Evolutionary conservation across 2,888 invertebrate species (phyloP).

Genomic region (Caradrina kadenii): DNA sequence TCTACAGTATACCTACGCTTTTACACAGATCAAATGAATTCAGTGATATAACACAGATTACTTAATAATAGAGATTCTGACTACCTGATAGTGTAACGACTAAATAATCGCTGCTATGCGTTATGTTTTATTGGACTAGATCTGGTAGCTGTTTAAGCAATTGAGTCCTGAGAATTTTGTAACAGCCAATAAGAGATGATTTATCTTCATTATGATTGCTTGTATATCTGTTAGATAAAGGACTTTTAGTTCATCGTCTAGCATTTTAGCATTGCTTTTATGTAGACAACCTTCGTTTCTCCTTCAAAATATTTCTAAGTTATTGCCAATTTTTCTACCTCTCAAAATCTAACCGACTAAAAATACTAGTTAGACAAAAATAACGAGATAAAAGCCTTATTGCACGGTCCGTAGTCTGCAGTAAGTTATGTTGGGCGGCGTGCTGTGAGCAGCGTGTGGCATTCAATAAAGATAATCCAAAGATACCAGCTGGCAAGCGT

Average conservation of each 20-base stretch:
- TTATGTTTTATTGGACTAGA: slow-evolving; percentile 42
- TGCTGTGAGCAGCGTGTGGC: slow-evolving; percentile 87
- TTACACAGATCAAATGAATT: slow-evolving; percentile 6
- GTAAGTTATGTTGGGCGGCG: slow-evolving; percentile 69
- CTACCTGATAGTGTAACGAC: slow-evolving; percentile 43
- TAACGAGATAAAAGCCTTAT: slow-evolving; percentile 60
- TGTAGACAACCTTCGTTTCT: neutral
- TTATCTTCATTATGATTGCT: slow-evolving; percentile 1
- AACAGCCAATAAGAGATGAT: slow-evolving; percentile 23
- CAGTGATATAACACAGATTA: slow-evolving; percentile 30
- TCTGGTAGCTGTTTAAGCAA: slow-evolving; percentile 31
- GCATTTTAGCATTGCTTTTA: neutral
- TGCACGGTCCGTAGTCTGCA: slow-evolving; percentile 61
- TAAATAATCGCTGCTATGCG: slow-evolving; percentile 34
- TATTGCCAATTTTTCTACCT: slow-evolving; percentile 40
- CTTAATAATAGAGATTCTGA: slow-evolving; percentile 32
- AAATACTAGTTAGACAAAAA: slow-evolving; percentile 59
- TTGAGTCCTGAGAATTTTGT: slow-evolving; percentile 15
- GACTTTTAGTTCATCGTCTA: neutral
- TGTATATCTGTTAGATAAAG: neutral
- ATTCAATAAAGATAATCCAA: slow-evolving; percentile 87
- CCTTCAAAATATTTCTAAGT: slow-evolving; percentile 28
- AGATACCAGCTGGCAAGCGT: slow-evolving; percentile 71
- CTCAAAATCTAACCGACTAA: slow-evolving; percentile 46
- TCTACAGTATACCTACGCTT: slow-evolving; percentile 35